Evolutionary conservation across 2,888 invertebrate species (phyloP), one percentile per base, ranked within the genome.

Genomic region (Rhamphomyia laevipes): DNA sequence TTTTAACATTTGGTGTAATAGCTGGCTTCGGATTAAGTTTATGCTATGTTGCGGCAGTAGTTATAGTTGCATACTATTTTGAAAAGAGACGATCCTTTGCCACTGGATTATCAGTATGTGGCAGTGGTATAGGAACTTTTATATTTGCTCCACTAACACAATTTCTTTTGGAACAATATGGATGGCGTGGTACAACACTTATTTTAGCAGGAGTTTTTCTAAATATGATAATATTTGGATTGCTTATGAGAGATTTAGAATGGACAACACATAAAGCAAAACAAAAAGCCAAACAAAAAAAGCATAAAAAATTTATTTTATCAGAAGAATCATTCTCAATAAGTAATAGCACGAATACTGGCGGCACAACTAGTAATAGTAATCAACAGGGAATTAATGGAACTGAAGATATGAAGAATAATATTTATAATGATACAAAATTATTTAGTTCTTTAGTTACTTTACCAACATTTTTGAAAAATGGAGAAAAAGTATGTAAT

Each of bases 11-110:
- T 65, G 89, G 89, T 18, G 76, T 90, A 15, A 74, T 89, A 61
- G 82, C 89, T 35, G 90, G 91, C 2, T 85, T 89, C 59, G 91
- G 90, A 13, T 73, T 91, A 54, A 86, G 88, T 58, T 73, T 90
- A 51, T 89, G 88, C 65, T 91, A 89, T 68, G 89, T 90, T 46
- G 84, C 89, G n/a, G 88, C 90, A 1, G 88, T 91, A 7, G 90
- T 91, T 3, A 86, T 88, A 56, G 90, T 92, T 30, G 89, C 90
- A 2, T 90, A 89, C 65, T 91, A 90, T 66, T 92, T 92, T 65
- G 88, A 90, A 61, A 84, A 84, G 66, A 81, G 77, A 62, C 76
- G 89, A 51, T 87, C 88, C 0, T 77, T 90, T 54, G 92, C 91
- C 7, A 91, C 90, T 12, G 89, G 90, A 0, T 73, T 90, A 46